Conservation (phyloP, 2,797 vertebrate species). For the Acanthiza pusilla region DNA sequence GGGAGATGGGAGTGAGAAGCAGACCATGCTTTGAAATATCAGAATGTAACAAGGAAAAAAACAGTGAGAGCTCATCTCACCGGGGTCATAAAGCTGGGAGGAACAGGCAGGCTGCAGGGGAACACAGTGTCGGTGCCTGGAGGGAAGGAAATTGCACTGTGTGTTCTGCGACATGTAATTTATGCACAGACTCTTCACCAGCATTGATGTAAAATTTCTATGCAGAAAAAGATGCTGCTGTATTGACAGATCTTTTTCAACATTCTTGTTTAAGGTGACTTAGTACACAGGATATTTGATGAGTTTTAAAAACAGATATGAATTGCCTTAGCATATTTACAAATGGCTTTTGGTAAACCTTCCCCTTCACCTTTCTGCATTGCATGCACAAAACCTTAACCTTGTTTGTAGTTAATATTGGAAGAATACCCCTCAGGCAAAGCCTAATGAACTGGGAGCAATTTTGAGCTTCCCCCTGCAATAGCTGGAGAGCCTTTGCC, state of each 20-base stretch:
- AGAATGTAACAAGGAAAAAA: conserved; percentile 73
- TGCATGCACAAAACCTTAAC: conserved; percentile 51
- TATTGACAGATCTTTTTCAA: conserved; percentile 65
- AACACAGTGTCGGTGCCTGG: conserved; percentile 8
- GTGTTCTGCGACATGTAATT: conserved; percentile 43
- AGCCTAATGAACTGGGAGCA: conserved; percentile 73
- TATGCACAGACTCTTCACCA: conserved; percentile 62
- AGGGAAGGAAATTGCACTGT: conserved; percentile 61
- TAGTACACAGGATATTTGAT: conserved; percentile 43
- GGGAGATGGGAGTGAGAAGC: conserved; percentile 75
- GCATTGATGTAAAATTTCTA: conserved; percentile 48
- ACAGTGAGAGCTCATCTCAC: conserved; percentile 71
- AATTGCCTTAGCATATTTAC: conserved; percentile 63
- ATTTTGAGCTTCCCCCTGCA: conserved; percentile 62
- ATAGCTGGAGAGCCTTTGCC: conserved; percentile 55
- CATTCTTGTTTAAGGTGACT: conserved; percentile 64
- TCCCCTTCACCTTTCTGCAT: conserved; percentile 62
- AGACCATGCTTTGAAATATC: conserved; percentile 79
- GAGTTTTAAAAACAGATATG: conserved; percentile 50
- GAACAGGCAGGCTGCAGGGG: conserved; percentile 61
- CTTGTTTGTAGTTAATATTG: conserved; percentile 71
- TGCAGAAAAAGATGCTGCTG: conserved; percentile 29
- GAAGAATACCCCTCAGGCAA: conserved; percentile 70
- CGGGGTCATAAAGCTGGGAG: conserved; percentile 73
- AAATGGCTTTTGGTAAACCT: conserved; percentile 31